Percentiles rank a stretch among this genome's conserved stretches.
These are phyloP conservation scores for Neoascia interrupta DNA, from an alignment of 2,888 invertebrate genomes.

Conservation along the genomic window DNA sequence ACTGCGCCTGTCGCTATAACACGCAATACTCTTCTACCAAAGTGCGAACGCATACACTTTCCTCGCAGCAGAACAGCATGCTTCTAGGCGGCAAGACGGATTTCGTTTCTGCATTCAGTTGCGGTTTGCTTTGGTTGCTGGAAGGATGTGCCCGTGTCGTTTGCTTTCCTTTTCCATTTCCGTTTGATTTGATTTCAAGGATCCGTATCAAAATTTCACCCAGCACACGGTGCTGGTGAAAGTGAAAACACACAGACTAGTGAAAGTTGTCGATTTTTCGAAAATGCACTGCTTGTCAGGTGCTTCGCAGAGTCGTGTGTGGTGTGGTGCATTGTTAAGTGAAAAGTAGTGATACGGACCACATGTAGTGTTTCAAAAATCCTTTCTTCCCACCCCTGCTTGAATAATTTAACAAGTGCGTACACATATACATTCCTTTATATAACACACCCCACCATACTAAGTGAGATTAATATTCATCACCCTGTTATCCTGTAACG, in stretches of 20 bases:
- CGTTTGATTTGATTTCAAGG: constrained; percentile 33
- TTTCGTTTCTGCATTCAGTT: constrained; percentile 74
- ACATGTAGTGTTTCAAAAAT: neutral
- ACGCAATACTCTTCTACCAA: constrained; percentile 23
- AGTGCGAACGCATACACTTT: neutral
- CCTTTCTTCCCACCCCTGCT: neutral
- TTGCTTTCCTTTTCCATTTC: constrained; percentile 48
- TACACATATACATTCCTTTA: constrained; percentile 17
- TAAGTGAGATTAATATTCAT: constrained; percentile 61
- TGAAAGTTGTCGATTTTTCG: constrained; percentile 33
- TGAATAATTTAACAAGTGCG: constrained; percentile 44
- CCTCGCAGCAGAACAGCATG: constrained; percentile 51
- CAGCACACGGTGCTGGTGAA: constrained; percentile 30
- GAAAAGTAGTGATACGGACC: neutral
- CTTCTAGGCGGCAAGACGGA: constrained; percentile 49
- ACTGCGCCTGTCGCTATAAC: constrained; percentile 61
- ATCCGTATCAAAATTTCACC: constrained; percentile 6
- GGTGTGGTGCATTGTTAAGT: neutral
- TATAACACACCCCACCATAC: constrained; percentile 1
- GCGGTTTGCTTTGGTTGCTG: constrained; percentile 73
- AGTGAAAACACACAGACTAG: constrained; percentile 51
- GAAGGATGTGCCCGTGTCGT: constrained; percentile 46
- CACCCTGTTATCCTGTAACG: constrained; percentile 30
- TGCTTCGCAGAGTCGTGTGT: neutral
- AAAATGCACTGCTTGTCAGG: neutral